Evolutionary conservation across 1,140 invertebrate genomes (phyloP), one percentile per base, ranked within the genome.

Genomic region (Trichonephila clavata): DNA sequence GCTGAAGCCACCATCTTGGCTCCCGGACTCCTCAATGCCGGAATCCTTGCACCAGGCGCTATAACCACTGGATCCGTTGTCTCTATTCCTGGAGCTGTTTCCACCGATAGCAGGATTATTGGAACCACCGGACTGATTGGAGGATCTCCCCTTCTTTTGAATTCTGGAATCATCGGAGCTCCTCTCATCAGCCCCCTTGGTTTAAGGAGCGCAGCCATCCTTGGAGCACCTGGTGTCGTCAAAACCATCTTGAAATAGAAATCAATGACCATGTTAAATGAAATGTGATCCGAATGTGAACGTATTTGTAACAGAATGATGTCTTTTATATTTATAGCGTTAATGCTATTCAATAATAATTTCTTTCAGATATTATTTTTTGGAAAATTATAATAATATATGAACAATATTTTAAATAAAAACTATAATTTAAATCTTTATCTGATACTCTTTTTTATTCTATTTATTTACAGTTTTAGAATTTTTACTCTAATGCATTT

Each of bases 51-150:
- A 0, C 59, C 86, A 32, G 16, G 27, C 6, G 60, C 60, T 4
- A 2, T 86, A 13, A 13, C 39, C 16, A 86, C 65, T 3, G 59
- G 61, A 16, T 86, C 81, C 16, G 57, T 77, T 14, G 91, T 92
- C n/a, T 8, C 83, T n/a, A 92, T 77, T 18, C 91, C 91, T 0
- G 91, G 91, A 27, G 91, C 91, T 5, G 60, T 86, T 13, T 86
- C 83, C 43, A 86, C 59, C 43, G 91, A 86, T 63, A 92, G 60
- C 14, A 92, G 91, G 60, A 27, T 91, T 6, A 91, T 91, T 59
- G 57, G 90, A 21, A 50, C 71, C 27, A 14, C 90, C 0, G 71
- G 71, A 32, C 27, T 77, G 16, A 32, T 77, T 18, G 71, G 71
- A 18, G 71, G 27, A 71, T 43, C 86, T 5, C 86, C 87, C 18